Conservation (phyloP, 1,140 invertebrate genomes). For the Pseudomyrmex gracilis region DNA sequence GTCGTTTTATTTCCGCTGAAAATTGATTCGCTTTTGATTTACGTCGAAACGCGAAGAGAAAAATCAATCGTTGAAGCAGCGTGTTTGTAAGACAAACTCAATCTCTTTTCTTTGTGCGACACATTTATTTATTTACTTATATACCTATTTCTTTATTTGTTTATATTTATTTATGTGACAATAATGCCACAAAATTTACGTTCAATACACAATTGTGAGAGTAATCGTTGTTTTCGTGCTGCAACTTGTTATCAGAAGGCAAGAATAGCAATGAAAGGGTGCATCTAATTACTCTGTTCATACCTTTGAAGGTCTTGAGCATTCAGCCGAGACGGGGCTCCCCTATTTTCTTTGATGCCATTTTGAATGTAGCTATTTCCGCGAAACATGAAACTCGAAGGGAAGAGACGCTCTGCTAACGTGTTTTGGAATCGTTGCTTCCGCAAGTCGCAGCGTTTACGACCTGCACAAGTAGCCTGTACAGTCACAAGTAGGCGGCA, state of each 20-base stretch:
- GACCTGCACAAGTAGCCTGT: slow-evolving; percentile 61
- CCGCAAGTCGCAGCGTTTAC: slow-evolving; percentile 38
- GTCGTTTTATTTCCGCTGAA: slow-evolving; percentile 30
- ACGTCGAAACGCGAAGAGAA: background rate
- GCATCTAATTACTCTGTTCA: background rate
- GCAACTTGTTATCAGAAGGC: background rate
- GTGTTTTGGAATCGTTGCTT: slow-evolving; percentile 64
- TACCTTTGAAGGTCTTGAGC: background rate
- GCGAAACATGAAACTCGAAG: background rate
- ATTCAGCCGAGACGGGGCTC: background rate
- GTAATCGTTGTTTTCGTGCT: background rate
- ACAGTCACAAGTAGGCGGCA: slow-evolving; percentile 66
- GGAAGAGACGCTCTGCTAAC: slow-evolving; percentile 25
- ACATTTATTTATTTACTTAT: too few relatives aligned
- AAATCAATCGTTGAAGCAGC: background rate
- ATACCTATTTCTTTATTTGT: background rate
- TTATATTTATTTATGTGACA: background rate
- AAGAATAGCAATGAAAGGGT: background rate
- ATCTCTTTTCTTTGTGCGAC: too few relatives aligned
- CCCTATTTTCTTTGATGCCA: slow-evolving; percentile 11
- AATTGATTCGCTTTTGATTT: background rate
- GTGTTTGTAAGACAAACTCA: too few relatives aligned
- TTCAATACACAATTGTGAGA: background rate
- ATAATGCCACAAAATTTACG: background rate
- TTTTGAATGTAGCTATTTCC: background rate